Evolutionary conservation across 2,113 vertebrate genomes (phyloP).

Genomic region (Oceanites oceanicus): DNA sequence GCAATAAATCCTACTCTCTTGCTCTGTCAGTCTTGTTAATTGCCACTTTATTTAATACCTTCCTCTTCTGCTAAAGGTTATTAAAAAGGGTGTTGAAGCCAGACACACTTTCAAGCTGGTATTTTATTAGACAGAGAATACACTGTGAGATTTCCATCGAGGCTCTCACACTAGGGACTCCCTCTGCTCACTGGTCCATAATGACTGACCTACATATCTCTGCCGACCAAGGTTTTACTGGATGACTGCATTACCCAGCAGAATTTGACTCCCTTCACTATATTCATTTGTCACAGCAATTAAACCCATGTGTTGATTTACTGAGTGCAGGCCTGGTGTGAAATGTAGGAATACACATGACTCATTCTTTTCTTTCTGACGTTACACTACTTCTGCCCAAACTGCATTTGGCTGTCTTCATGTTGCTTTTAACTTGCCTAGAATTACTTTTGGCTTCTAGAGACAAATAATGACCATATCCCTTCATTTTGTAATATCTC

Average conservation of each 20-base stretch:
- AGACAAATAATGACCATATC: background rate
- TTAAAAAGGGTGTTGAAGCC: constrained; percentile 6
- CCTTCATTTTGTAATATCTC: background rate
- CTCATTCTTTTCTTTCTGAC: background rate
- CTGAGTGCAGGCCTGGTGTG: background rate
- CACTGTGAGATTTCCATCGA: constrained; percentile 4
- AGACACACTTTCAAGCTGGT: background rate
- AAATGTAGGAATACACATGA: background rate
- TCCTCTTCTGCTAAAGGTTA: constrained; percentile 22
- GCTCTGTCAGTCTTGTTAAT: constrained; percentile 42
- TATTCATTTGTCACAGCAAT: constrained; percentile 51
- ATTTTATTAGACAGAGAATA: constrained; percentile 14
- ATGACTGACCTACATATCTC: constrained; percentile 53
- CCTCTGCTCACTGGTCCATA: constrained; percentile 25
- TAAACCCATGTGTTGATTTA: constrained; percentile 46
- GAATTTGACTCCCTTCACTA: background rate
- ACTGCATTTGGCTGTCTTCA: background rate
- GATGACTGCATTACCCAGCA: constrained; percentile 8
- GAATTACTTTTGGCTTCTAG: background rate
- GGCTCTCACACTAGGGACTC: background rate
- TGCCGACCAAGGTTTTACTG: background rate
- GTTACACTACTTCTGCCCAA: background rate
- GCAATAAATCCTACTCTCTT: background rate
- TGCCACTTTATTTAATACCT: constrained; percentile 26
- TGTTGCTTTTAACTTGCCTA: background rate